These are phyloP conservation scores for Parelbella ahira DNA, from an alignment of 2,888 invertebrate genomes.

Conservation along the genomic window DNA sequence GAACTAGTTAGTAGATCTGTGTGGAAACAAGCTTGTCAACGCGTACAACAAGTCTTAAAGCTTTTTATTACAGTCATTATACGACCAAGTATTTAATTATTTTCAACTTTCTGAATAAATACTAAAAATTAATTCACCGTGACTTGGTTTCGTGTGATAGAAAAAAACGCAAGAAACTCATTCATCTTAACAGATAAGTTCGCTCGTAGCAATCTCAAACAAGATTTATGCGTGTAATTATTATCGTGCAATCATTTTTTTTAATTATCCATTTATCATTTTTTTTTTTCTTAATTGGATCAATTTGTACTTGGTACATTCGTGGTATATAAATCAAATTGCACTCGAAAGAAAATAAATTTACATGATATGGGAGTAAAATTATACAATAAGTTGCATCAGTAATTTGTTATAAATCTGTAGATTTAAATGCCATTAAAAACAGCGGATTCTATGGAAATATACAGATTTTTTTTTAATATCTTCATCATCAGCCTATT, in stretches of 20 bases:
- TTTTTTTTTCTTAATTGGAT: conserved; percentile 11
- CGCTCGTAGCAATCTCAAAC: conserved; percentile 2
- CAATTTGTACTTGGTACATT: conserved; percentile 7
- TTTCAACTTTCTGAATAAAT: conserved; percentile 36
- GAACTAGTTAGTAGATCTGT: no score
- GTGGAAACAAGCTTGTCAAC: no score
- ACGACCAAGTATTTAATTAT: conserved; percentile 28
- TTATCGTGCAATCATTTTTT: conserved; percentile 16
- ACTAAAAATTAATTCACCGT: conserved; percentile 32
- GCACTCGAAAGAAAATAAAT: no score
- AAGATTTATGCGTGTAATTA: conserved; percentile 15
- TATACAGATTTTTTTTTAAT: no score
- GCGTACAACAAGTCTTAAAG: neutral
- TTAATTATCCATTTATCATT: conserved; percentile 15
- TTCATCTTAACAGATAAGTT: conserved; percentile 17
- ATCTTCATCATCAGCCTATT: no score
- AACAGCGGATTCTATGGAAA: no score
- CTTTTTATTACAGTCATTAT: conserved; percentile 17
- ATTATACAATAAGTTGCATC: no score
- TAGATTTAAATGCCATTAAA: no score
- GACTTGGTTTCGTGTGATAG: conserved; percentile 27
- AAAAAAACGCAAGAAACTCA: conserved; percentile 27
- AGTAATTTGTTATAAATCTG: no score
- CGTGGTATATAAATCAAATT: no score
- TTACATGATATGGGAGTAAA: no score